Base-by-base conservation (phyloP, 2,113 vertebrate genomes). In the Prunella fulvescens region DNA sequence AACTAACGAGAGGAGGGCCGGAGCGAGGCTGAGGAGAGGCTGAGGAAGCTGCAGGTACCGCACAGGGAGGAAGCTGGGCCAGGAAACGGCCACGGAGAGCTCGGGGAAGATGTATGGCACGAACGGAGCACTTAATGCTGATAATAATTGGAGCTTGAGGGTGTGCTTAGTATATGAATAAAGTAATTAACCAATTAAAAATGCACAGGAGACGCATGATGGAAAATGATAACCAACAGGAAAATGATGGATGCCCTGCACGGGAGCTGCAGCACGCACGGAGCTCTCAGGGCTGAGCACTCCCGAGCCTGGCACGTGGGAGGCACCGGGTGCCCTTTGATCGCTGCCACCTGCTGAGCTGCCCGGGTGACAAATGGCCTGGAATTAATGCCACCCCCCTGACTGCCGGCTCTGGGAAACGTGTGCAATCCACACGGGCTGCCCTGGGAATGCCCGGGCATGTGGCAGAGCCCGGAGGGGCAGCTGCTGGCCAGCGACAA, bases 121-220 rank as follows among this genome's bases (percentile, higher is more conserved):
- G 82, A 88, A 56, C 79, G 1, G 85, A 90, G 88, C 76, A 23
- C 92, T 97, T 93, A 94, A 93, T n/a, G 95, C 91, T 92, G 96
- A 91, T 95, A 88, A 91, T 95, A 96, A 97, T 78, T 93, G 94
- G 56, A 77, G 94, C 91, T 92, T 65, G 92, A 94, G 92, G 88
- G 86, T 96, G 94, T 93, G 94, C 95, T 96, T 81, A 70, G 88
- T 94, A 78, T 94, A 86, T 47, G 96, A 95, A 96, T 88, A 93
- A 92, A 97, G 96, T 97, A 95, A 97, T 97, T 97, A 96, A 93
- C 91, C 95, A 95, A 97, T 94, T 97, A 97, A 96, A 97, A 94
- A 94, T 86, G 94, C 96, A 93, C 96, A 47, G 25, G 96, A 96
- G 96, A 92, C 60, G 11, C 95, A 81, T 83, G 92, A 94, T 96